phyloP scores from a whole-genome alignment of 37 sponge, comb jelly and placozoan species.

The Chondrilla cf. caribensis region DNA sequence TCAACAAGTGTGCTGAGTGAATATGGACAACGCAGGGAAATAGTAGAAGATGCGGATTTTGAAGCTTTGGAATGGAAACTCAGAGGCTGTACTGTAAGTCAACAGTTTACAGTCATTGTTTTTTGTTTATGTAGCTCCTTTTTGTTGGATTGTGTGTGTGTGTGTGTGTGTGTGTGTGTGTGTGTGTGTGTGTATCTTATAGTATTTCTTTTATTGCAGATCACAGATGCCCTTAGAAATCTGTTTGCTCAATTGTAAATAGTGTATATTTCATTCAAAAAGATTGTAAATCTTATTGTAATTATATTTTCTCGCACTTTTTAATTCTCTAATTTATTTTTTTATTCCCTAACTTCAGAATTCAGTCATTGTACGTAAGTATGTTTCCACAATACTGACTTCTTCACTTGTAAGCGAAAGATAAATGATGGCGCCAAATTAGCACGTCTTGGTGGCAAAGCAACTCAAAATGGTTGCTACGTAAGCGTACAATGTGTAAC shows the following conservation, averaged over 20 bases:
- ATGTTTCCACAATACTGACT: too few species aligned
- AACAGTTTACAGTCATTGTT: background rate
- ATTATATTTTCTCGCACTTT: background rate
- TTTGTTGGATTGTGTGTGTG: too few species aligned
- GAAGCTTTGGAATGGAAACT: conserved; percentile 79
- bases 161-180: too few species aligned
- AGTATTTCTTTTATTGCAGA: background rate
- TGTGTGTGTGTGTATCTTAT: too few species aligned
- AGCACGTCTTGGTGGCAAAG: too few species aligned
- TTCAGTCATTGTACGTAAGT: too few species aligned
- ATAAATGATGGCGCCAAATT: too few species aligned
- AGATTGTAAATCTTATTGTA: background rate
- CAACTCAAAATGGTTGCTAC: too few species aligned
- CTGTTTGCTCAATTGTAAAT: conserved; percentile 8
- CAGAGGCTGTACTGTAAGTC: conserved; percentile 43
- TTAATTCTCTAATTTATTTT: background rate
- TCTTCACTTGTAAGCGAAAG: too few species aligned
- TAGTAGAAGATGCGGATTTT: conserved; percentile 73
- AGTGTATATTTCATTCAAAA: too few species aligned
- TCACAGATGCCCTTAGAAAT: background rate
- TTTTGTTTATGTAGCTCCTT: too few species aligned
- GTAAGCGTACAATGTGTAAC: too few species aligned
- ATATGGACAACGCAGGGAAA: conserved; percentile 41
- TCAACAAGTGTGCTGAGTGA: conserved; percentile 16
- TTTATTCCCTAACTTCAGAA: background rate